These are phyloP conservation scores for Plectropomus leopardus DNA, from an alignment of 2,113 vertebrate genomes.

Conservation along the genomic window DNA sequence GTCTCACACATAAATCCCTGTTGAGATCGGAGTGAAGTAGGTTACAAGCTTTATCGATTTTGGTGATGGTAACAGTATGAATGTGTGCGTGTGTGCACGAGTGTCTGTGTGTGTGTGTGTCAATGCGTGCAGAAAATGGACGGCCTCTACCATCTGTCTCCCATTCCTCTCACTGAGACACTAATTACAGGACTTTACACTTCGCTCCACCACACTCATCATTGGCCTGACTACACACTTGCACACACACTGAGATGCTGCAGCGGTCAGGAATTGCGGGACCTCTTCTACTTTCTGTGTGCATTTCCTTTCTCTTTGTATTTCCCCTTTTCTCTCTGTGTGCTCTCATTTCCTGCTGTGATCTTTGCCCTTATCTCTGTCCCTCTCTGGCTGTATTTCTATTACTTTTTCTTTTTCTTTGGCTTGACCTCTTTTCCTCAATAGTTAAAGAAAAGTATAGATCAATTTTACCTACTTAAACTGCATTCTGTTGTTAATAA, in stretches of 20 bases:
- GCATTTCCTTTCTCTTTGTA: constrained; percentile 1
- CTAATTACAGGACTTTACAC: constrained; percentile 83
- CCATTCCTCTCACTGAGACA: constrained; percentile 77
- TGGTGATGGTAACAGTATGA: constrained; percentile 61
- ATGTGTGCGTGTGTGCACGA: constrained; percentile 30
- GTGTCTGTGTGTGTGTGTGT: constrained; percentile 25
- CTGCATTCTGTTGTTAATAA: constrained; percentile 28
- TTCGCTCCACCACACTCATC: constrained; percentile 74
- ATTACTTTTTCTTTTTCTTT: constrained; percentile 4
- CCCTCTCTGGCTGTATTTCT: background rate
- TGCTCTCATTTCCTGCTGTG: background rate
- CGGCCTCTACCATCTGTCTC: constrained; percentile 79
- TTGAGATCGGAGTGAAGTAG: constrained; percentile 74
- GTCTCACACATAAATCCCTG: constrained; percentile 70
- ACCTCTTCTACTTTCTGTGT: constrained; percentile 18
- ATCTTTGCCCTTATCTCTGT: background rate
- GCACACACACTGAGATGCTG: constrained; percentile 9
- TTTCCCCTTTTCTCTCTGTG: background rate
- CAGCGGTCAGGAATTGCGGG: constrained; percentile 45
- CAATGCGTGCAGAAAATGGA: constrained; percentile 48
- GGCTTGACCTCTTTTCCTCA: constrained; percentile 15
- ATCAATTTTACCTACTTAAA: constrained; percentile 44
- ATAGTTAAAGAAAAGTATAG: constrained; percentile 16
- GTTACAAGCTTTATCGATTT: constrained; percentile 81
- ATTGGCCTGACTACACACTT: constrained; percentile 45